Percentiles rank a stretch among this genome's conserved stretches.
Evolutionary conservation across 2,888 invertebrate genomes (phyloP).

Genomic region (Parnassius apollo): DNA sequence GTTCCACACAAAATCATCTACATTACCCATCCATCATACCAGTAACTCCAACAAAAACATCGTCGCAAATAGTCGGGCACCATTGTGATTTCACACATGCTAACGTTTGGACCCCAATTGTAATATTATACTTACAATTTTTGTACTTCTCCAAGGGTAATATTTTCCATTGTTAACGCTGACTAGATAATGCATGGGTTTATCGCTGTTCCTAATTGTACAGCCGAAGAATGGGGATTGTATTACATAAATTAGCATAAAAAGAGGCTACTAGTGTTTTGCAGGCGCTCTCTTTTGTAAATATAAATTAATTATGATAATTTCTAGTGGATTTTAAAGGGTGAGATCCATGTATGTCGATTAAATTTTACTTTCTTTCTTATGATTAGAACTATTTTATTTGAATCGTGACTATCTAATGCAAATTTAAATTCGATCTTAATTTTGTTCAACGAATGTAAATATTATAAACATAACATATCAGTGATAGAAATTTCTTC

Average conservation of each 20-base stretch:
- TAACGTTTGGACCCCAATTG: slow-evolving; percentile 67
- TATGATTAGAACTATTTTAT: too few species aligned
- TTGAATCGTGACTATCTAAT: too few species aligned
- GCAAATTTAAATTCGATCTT: too few species aligned
- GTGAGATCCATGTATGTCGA: slow-evolving; percentile 28
- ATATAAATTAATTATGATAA: slow-evolving; percentile 69
- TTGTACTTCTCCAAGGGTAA: slow-evolving; percentile 60
- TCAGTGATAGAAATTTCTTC: too few species aligned
- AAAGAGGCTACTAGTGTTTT: slow-evolving; percentile 50
- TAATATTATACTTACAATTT: slow-evolving; percentile 78
- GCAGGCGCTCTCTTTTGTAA: slow-evolving; percentile 50
- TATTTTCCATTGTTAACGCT: slow-evolving; percentile 64
- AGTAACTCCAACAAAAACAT: slow-evolving; percentile 49
- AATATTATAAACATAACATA: too few species aligned
- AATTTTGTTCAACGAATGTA: too few species aligned
- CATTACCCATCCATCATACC: slow-evolving; percentile 56
- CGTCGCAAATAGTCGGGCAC: slow-evolving; percentile 50
- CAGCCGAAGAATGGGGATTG: slow-evolving; percentile 68
- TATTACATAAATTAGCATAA: slow-evolving; percentile 75
- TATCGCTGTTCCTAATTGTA: slow-evolving; percentile 73
- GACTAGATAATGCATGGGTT: slow-evolving; percentile 80
- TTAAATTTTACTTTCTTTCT: neutral
- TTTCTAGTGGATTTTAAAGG: slow-evolving; percentile 42
- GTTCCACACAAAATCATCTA: slow-evolving; percentile 24
- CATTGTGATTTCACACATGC: slow-evolving; percentile 76